Conservation (phyloP, 2,888 invertebrate species). For the Cheiracanthium punctorium region DNA sequence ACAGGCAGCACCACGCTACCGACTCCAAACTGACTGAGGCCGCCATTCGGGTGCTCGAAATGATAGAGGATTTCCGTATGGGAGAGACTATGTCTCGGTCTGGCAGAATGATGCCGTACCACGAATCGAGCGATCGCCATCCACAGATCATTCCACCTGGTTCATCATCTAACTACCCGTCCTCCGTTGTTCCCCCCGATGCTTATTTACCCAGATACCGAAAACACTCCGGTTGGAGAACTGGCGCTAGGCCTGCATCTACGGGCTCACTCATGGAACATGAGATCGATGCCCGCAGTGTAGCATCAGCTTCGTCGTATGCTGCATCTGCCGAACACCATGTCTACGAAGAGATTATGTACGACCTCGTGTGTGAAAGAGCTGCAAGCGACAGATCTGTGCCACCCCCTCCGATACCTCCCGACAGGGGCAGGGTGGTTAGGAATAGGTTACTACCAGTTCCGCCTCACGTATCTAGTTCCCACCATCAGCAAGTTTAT, state of each 20-base stretch:
- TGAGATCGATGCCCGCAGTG: conserved; percentile 50
- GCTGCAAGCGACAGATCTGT: conserved; percentile 31
- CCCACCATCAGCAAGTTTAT: conserved; percentile 35
- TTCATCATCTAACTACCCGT: conserved; percentile 41
- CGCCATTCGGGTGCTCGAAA: conserved; percentile 75
- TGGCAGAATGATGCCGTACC: conserved; percentile 20
- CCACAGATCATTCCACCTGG: not conserved
- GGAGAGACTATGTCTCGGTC: conserved; percentile 50
- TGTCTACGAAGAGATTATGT: conserved; percentile 75
- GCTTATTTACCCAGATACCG: conserved; percentile 33
- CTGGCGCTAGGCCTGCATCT: conserved; percentile 42
- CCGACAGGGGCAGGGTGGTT: conserved; percentile 51
- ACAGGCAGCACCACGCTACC: conserved; percentile 36
- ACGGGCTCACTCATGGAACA: conserved; percentile 60
- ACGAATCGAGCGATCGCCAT: not conserved
- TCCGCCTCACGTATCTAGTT: conserved; percentile 6
- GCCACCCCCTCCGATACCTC: conserved; percentile 73
- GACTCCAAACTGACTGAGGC: conserved; percentile 74
- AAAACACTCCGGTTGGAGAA: conserved; percentile 17
- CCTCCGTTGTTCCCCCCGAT: conserved; percentile 38
- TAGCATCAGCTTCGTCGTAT: conserved; percentile 43
- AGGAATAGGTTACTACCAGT: conserved; percentile 49
- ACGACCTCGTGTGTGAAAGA: conserved; percentile 71
- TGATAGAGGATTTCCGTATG: conserved; percentile 74
- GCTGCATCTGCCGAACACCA: conserved; percentile 73